Conservation (phyloP, 2,113 vertebrate species). For the Hippocampus comes region DNA sequence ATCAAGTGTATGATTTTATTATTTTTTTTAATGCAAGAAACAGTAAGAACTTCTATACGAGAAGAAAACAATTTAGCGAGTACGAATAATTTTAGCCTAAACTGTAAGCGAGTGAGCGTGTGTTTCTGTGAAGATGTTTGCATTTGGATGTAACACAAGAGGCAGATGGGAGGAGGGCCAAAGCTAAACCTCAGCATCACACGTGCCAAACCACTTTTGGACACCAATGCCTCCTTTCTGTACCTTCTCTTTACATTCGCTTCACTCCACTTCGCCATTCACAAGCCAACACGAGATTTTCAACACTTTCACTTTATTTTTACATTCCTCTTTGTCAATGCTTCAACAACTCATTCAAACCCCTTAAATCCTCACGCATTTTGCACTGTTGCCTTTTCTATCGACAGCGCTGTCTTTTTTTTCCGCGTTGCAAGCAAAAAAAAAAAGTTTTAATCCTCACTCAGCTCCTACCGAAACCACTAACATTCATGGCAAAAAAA, state of each 20-base stretch:
- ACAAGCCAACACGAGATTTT: background rate
- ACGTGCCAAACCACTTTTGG: constrained; percentile 47
- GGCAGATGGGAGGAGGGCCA: constrained; percentile 47
- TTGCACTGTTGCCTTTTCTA: background rate
- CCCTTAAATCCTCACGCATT: constrained; percentile 7
- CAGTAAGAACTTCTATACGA: too few species aligned
- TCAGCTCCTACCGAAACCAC: constrained; percentile 24
- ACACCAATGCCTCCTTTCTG: constrained; percentile 32
- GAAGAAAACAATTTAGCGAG: too few species aligned
- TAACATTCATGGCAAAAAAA: constrained; percentile 16
- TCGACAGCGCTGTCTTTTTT: constrained; percentile 19
- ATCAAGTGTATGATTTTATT: too few species aligned
- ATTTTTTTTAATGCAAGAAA: too few species aligned
- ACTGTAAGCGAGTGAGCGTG: constrained; percentile 19
- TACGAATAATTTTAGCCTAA: constrained; percentile 1
- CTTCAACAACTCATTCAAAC: constrained; percentile 21
- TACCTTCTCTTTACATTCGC: constrained; percentile 28
- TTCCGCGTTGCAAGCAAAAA: constrained; percentile 25
- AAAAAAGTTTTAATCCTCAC: constrained; percentile 12
- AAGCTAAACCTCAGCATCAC: constrained; percentile 55
- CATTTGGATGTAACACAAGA: constrained; percentile 52
- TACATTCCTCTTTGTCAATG: constrained; percentile 12
- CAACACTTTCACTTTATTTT: background rate
- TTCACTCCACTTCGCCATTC: constrained; percentile 1
- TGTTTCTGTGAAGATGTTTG: constrained; percentile 11